phyloP scores from a whole-genome alignment of 2,113 vertebrate genomes.

The Phaethornis superciliosus region DNA sequence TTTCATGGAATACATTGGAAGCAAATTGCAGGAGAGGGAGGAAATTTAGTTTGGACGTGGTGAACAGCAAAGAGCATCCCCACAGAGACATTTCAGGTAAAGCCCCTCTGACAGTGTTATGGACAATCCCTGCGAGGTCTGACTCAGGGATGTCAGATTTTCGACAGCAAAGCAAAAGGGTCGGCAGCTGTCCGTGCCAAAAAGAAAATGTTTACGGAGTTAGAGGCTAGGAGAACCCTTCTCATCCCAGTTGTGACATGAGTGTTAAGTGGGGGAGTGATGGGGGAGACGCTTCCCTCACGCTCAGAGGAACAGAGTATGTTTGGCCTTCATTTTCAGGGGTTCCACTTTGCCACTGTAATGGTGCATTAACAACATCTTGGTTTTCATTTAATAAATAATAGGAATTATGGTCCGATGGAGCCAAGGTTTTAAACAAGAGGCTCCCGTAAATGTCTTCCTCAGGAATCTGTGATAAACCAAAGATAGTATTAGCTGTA shows the following conservation, averaged over 20 bases:
- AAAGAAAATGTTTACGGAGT: neutral
- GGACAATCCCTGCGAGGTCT: too few relatives aligned
- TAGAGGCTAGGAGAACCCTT: neutral
- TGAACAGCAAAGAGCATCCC: neutral
- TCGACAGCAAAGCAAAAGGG: neutral
- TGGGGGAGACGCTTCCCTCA: neutral
- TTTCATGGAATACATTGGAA: neutral
- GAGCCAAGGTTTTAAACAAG: constrained; percentile 68
- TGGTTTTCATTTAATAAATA: constrained; percentile 64
- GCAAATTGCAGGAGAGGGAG: neutral
- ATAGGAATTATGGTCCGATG: neutral
- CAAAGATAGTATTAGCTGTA: neutral
- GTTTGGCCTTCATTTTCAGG: neutral
- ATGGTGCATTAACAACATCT: constrained; percentile 37
- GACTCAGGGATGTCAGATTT: neutral
- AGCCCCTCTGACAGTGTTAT: rapidly evolving
- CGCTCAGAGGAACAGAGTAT: neutral
- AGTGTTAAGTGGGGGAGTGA: neutral
- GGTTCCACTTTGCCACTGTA: neutral
- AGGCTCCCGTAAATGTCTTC: constrained; percentile 59
- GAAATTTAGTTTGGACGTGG: neutral
- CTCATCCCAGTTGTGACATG: rapidly evolving
- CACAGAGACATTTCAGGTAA: neutral
- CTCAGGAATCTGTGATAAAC: constrained; percentile 58
- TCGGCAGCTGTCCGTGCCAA: neutral